These are phyloP conservation scores for Tympanoctomys barrerae DNA, from an alignment of 2,797 vertebrate species.

Conservation along the genomic window DNA sequence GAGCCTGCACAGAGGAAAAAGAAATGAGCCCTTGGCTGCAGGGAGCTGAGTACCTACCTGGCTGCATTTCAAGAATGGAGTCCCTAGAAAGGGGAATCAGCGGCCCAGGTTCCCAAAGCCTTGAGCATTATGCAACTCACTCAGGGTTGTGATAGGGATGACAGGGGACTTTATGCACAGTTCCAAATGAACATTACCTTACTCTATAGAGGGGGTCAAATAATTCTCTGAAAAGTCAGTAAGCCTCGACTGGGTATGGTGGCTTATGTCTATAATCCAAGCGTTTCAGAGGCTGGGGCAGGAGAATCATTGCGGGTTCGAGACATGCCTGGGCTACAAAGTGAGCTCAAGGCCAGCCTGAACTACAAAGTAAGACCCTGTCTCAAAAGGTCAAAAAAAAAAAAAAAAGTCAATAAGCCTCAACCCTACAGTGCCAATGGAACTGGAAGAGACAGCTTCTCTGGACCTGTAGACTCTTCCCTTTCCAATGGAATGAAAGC, in stretches of 20 bases:
- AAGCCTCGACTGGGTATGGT: not conserved
- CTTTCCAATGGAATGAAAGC: not conserved
- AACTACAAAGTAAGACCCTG: too few species aligned
- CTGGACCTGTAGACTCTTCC: not conserved
- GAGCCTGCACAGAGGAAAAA: conserved; percentile 88
- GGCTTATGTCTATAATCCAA: too few species aligned
- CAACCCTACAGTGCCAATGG: not conserved
- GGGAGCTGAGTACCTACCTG: not conserved
- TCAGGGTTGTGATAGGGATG: not conserved
- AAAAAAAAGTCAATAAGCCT: not conserved
- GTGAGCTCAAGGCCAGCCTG: too few species aligned
- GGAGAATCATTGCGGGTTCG: too few species aligned
- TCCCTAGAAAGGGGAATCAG: not conserved
- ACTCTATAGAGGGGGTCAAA: not conserved
- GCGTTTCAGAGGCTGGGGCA: too few species aligned
- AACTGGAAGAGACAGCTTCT: not conserved
- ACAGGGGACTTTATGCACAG: not conserved
- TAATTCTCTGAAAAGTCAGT: not conserved
- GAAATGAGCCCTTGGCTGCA: conserved; percentile 10
- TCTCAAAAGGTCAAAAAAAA: too few species aligned
- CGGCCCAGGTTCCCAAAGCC: not conserved
- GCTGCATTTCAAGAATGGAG: not conserved
- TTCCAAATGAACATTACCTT: not conserved
- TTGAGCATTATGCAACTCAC: not conserved
- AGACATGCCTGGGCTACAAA: too few species aligned